These are phyloP conservation scores for Heliconius hortense DNA, from an alignment of 2,888 invertebrate genomes.

Conservation along the genomic window DNA sequence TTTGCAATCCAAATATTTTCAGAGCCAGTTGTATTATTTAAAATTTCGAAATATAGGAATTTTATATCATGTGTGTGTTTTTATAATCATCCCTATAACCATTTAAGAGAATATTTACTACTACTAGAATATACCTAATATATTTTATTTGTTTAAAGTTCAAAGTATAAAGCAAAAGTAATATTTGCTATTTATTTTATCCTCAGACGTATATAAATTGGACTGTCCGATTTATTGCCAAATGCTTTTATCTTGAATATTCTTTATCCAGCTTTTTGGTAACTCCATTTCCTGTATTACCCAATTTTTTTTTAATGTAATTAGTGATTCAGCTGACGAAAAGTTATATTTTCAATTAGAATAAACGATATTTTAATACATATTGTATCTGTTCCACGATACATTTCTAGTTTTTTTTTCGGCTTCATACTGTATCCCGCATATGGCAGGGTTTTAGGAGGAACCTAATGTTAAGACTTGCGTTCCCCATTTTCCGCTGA, in stretches of 20 bases:
- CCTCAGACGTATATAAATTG: constrained; percentile 59
- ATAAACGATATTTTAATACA: too few relatives aligned
- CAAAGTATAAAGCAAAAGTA: constrained; percentile 2
- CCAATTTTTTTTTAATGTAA: background rate
- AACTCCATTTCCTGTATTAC: constrained; percentile 58
- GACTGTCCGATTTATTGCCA: constrained; percentile 74
- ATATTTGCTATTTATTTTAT: constrained; percentile 15
- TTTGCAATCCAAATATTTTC: constrained; percentile 68
- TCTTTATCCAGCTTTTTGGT: constrained; percentile 50
- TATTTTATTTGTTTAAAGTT: background rate
- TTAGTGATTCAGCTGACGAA: too few relatives aligned
- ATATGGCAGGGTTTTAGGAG: too few relatives aligned
- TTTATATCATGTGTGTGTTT: constrained; percentile 55
- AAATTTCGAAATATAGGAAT: constrained; percentile 67
- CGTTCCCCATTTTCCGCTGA: too few relatives aligned
- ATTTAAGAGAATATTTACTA: background rate
- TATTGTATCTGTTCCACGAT: too few relatives aligned
- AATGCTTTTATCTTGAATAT: constrained; percentile 75
- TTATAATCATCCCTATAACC: constrained; percentile 44
- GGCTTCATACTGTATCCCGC: too few relatives aligned
- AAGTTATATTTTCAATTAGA: too few relatives aligned
- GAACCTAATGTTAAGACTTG: too few relatives aligned
- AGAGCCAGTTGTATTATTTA: constrained; percentile 65
- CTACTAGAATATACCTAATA: too few relatives aligned
- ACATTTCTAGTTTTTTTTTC: too few relatives aligned